Percentiles rank a stretch among this genome's conserved stretches.
phyloP scores from a whole-genome alignment of 2,113 vertebrate genomes.

The Ia io region DNA sequence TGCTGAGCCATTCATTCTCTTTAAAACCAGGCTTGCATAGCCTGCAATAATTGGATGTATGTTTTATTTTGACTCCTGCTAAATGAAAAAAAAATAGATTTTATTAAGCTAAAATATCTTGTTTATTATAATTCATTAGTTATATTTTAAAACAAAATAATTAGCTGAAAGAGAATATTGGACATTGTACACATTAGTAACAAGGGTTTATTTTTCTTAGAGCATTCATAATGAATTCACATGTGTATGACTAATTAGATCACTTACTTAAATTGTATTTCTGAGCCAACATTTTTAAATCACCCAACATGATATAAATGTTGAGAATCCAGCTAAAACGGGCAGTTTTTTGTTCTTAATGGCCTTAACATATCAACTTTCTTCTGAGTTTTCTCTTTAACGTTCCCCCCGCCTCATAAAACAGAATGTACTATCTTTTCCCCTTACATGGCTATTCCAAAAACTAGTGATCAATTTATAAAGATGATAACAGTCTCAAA shows the following conservation, averaged over 20 bases:
- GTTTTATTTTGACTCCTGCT: conserved; percentile 19
- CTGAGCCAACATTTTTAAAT: background rate
- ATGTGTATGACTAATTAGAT: background rate
- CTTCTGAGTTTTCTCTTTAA: conserved; percentile 30
- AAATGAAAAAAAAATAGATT: conserved; percentile 54
- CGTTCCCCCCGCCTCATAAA: background rate
- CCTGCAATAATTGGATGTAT: background rate
- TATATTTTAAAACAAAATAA: conserved; percentile 50
- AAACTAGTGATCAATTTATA: background rate
- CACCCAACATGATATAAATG: background rate
- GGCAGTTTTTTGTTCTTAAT: background rate
- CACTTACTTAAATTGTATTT: conserved; percentile 26
- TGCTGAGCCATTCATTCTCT: conserved; percentile 49
- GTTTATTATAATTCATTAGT: background rate
- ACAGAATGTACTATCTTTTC: background rate
- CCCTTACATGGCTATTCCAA: background rate
- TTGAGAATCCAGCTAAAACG: background rate
- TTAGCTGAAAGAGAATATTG: conserved; percentile 6
- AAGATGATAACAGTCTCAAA: conserved; percentile 18
- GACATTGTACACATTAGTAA: background rate
- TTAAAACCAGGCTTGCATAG: background rate
- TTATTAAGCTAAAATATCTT: conserved; percentile 56
- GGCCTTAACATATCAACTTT: conserved; percentile 30
- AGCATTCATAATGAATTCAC: background rate
- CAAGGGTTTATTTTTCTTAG: background rate